phyloP scores from a whole-genome alignment of 2,113 vertebrate species.

The Mohoua ochrocephala region DNA sequence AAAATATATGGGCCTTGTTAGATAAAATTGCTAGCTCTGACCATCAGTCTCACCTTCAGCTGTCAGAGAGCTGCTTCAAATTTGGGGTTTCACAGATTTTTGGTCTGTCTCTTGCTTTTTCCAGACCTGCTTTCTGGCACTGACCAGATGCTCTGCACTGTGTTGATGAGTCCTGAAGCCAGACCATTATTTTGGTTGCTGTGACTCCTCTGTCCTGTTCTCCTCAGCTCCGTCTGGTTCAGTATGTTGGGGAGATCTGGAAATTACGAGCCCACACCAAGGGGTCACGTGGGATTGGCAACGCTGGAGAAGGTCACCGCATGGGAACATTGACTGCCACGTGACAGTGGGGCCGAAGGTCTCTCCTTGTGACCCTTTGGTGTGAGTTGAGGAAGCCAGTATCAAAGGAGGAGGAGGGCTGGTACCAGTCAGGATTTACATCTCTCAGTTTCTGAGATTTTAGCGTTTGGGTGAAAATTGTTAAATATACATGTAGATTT shows the following conservation, averaged over 20 bases:
- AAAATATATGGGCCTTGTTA: not conserved
- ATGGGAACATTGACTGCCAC: not conserved
- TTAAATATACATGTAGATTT: not conserved
- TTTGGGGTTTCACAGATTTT: not conserved
- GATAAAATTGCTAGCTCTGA: not conserved
- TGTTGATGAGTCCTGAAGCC: not conserved
- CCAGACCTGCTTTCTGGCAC: not conserved
- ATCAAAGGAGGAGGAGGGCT: not conserved
- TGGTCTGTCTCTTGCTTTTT: not conserved
- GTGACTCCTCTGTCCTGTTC: not conserved
- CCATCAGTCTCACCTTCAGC: not conserved
- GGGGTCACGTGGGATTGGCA: accelerated
- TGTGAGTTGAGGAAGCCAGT: not conserved
- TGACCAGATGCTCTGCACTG: not conserved
- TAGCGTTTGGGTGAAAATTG: not conserved
- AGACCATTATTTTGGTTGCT: not conserved
- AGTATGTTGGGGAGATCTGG: not conserved
- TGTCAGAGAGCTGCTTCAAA: not conserved
- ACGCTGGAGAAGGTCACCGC: not conserved
- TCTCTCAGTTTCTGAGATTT: not conserved
- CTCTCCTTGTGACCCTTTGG: not conserved
- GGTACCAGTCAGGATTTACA: not conserved
- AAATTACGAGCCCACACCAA: not conserved
- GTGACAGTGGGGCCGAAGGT: accelerated
- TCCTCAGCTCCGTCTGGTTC: not conserved